These are phyloP conservation scores for Pteropus alecto DNA, from an alignment of 2,113 vertebrate genomes.

Conservation along the genomic window DNA sequence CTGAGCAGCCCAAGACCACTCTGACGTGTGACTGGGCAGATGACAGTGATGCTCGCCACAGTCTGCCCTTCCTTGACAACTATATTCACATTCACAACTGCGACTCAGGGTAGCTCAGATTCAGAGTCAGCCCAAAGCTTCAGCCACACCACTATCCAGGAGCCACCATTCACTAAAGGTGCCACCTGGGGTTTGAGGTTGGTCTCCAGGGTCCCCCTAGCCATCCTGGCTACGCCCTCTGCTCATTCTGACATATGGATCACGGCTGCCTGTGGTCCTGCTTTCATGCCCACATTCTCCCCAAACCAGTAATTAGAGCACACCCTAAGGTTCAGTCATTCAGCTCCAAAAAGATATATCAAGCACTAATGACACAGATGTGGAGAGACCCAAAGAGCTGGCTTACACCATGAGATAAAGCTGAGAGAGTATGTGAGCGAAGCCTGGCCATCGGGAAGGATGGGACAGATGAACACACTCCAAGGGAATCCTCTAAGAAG, in stretches of 20 bases:
- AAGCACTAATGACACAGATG: not conserved
- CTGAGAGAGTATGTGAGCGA: not conserved
- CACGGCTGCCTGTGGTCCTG: not conserved
- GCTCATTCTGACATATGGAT: not conserved
- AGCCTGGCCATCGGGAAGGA: not conserved
- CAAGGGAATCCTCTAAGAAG: not conserved
- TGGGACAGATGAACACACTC: not conserved
- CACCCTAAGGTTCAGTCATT: not conserved
- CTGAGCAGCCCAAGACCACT: not conserved
- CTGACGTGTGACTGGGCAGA: not conserved
- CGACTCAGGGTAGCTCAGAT: not conserved
- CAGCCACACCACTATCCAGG: not conserved
- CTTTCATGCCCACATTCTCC: not conserved
- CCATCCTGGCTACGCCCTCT: not conserved
- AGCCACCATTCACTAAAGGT: not conserved
- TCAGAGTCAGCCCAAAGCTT: not conserved
- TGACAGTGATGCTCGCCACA: rapidly evolving
- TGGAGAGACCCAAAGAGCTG: not conserved
- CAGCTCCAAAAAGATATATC: not conserved
- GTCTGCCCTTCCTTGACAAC: not conserved
- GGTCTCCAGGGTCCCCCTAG: not conserved
- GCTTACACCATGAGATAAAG: not conserved
- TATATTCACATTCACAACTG: not conserved
- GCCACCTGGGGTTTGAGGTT: not conserved
- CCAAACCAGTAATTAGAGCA: not conserved